Evolutionary conservation across 2,113 vertebrate genomes (phyloP).

Genomic region (Silurus meridionalis): DNA sequence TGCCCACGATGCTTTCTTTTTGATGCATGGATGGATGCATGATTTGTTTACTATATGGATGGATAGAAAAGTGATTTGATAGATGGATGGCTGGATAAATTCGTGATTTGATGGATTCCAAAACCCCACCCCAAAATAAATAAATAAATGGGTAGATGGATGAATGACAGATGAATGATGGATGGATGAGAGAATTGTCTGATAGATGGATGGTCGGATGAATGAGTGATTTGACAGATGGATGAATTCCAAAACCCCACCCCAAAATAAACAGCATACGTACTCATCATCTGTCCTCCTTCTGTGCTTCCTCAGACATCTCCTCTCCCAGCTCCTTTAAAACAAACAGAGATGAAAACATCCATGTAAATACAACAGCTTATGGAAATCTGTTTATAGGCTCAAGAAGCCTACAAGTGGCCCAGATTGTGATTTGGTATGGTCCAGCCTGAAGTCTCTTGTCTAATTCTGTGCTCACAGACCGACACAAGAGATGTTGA

Average conservation of each 20-base stretch:
- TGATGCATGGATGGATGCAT: too few relatives aligned
- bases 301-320: constrained; percentile 72
- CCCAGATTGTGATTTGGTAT: not conserved
- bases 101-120: too few relatives aligned
- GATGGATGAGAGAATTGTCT: too few relatives aligned
- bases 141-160: too few relatives aligned
- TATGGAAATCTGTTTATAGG: not conserved
- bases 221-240: too few relatives aligned
- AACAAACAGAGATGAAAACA: constrained; percentile 7
- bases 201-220: too few relatives aligned
- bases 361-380: not conserved
- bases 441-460: not conserved
- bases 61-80: too few relatives aligned
- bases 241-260: too few relatives aligned
- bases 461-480: not conserved
- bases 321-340: constrained; percentile 70
- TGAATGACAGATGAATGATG: too few relatives aligned
- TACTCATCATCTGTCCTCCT: constrained; percentile 73
- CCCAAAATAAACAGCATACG: constrained; percentile 11
- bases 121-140: too few relatives aligned
- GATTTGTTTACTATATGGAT: too few relatives aligned
- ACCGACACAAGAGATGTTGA: not conserved
- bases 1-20: not conserved
- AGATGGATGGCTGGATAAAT: too few relatives aligned
- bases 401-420: not conserved